Percentiles rank a stretch among this genome's conserved stretches.
Conservation (phyloP, 2,113 vertebrate genomes). For the Hyla sarda region DNA sequence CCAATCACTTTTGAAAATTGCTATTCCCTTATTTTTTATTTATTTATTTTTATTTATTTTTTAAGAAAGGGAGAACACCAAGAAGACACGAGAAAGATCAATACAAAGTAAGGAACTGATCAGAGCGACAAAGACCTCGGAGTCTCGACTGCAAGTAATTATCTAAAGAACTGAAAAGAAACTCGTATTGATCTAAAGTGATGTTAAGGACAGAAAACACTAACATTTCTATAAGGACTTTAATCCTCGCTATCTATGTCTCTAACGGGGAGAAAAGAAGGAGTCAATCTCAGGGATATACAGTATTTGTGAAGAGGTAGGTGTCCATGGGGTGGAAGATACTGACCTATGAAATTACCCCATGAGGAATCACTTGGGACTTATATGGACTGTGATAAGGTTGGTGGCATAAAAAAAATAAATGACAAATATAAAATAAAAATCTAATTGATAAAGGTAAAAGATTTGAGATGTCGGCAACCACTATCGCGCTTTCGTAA, state of each 20-base stretch:
- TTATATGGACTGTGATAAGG: background rate
- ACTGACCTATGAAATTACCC: background rate
- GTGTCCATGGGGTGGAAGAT: background rate
- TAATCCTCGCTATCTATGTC: background rate
- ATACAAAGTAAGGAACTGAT: background rate
- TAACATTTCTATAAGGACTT: slow-evolving; percentile 6
- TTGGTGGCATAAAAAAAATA: too few species aligned
- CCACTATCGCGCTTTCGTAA: too few species aligned
- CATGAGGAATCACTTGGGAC: background rate
- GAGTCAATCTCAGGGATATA: background rate
- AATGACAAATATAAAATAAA: too few species aligned
- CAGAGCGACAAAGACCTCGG: background rate
- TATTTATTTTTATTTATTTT: too few species aligned
- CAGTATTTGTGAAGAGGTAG: background rate
- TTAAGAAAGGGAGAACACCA: background rate
- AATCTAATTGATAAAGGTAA: too few species aligned
- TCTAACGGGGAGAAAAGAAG: background rate
- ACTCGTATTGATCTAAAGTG: background rate
- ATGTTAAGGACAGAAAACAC: background rate
- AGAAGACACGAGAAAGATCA: background rate
- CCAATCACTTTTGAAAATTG: background rate
- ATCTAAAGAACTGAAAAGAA: background rate
- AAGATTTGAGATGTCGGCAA: too few species aligned
- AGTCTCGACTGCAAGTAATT: background rate
- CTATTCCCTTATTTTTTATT: background rate